phyloP scores from a whole-genome alignment of 1,140 invertebrate genomes.

The Heliconius hermathena region DNA sequence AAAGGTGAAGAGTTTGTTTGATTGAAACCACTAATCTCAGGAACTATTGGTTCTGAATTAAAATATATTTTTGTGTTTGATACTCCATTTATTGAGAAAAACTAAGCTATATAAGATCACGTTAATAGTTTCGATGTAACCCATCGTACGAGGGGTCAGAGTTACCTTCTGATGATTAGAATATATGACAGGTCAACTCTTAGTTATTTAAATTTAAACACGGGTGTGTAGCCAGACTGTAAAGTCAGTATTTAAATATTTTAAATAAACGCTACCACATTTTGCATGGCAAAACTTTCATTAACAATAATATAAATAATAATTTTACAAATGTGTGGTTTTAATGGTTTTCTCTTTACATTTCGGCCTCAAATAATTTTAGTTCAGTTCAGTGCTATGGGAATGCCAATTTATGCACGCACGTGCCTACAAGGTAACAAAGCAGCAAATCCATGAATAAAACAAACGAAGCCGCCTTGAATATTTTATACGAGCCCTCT shows the following conservation, averaged over 20 bases:
- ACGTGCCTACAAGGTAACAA: constrained; percentile 41
- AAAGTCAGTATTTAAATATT: background rate
- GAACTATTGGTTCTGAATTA: too few relatives aligned
- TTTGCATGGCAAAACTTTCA: background rate
- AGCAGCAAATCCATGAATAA: constrained; percentile 48
- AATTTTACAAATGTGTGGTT: background rate
- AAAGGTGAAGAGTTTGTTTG: too few relatives aligned
- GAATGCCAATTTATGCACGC: constrained; percentile 39
- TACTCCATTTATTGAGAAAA: too few relatives aligned
- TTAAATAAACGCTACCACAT: background rate
- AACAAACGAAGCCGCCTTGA: constrained; percentile 41
- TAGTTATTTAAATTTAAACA: too few relatives aligned
- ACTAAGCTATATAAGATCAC: too few relatives aligned
- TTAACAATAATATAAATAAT: background rate
- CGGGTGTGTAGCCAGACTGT: too few relatives aligned
- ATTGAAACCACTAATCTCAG: too few relatives aligned
- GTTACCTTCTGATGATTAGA: too few relatives aligned
- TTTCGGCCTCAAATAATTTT: background rate
- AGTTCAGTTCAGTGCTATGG: constrained; percentile 16
- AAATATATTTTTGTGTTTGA: too few relatives aligned
- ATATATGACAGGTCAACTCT: too few relatives aligned
- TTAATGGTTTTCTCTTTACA: background rate
- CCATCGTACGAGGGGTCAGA: too few relatives aligned
- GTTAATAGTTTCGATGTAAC: too few relatives aligned
- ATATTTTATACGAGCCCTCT: constrained; percentile 44